Conservation (phyloP, 2,888 invertebrate genomes). For the Cephus rjabovi region DNA sequence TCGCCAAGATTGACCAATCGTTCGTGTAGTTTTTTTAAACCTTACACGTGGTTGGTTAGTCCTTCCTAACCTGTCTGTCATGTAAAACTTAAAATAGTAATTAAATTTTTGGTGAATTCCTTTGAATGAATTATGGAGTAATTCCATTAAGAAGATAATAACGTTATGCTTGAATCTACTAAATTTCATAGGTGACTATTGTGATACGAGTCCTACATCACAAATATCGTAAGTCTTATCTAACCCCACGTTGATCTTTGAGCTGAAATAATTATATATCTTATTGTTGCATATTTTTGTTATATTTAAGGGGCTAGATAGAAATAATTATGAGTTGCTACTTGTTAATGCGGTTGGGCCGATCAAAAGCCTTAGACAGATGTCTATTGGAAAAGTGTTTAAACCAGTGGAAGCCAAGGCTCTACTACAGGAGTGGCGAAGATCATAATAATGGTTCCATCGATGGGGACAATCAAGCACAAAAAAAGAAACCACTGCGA, state of each 20-base stretch:
- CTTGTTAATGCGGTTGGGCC: conserved; percentile 36
- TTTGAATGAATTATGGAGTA: neutral
- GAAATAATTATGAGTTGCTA: conserved; percentile 48
- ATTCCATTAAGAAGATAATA: neutral
- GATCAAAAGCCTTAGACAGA: conserved; percentile 37
- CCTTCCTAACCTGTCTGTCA: neutral
- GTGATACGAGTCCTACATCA: neutral
- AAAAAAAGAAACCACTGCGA: conserved; percentile 46
- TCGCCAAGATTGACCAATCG: neutral
- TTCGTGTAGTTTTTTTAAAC: neutral
- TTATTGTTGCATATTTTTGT: neutral
- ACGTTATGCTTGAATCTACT: neutral
- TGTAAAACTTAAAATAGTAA: neutral
- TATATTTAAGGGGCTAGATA: conserved; percentile 19
- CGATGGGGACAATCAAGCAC: conserved; percentile 32
- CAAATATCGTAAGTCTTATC: neutral
- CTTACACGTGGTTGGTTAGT: neutral
- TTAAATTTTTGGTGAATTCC: neutral
- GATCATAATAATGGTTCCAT: conserved; percentile 36
- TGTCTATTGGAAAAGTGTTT: conserved; percentile 48
- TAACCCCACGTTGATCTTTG: neutral
- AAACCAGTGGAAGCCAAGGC: conserved; percentile 40
- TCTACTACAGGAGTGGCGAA: conserved; percentile 44
- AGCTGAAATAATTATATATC: neutral
- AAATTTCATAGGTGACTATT: neutral